Evolutionary conservation across 2,113 vertebrate genomes (phyloP).

Genomic region (Myiopsitta monachus): DNA sequence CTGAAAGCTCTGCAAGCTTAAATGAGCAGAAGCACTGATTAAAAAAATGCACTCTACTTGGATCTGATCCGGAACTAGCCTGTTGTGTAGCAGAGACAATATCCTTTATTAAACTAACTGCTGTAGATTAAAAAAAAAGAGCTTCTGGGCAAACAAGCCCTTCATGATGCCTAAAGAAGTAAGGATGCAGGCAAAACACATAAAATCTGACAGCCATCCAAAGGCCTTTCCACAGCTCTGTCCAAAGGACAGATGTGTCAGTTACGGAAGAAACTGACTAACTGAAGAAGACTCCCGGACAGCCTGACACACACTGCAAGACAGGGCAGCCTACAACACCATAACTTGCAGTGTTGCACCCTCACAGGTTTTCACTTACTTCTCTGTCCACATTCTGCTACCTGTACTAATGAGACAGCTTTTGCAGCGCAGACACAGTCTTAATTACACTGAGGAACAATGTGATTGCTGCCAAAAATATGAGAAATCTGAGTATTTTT

Average conservation of each 20-base stretch:
- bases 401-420: background rate
- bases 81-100: background rate
- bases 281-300: background rate
- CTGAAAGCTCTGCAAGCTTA: background rate
- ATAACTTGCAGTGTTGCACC: rapidly evolving
- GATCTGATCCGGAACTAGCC: background rate
- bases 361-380: background rate
- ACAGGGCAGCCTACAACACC: rapidly evolving
- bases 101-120: background rate
- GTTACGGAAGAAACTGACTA: background rate
- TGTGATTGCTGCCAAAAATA: background rate
- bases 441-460: background rate
- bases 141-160: background rate
- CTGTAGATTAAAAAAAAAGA: background rate
- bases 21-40: background rate
- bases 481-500: background rate
- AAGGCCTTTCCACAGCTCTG: background rate
- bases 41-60: background rate
- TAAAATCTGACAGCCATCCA: background rate
- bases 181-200: background rate
- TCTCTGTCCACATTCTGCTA: background rate
- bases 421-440: background rate
- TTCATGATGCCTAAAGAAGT: background rate
- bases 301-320: rapidly evolving
- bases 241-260: background rate